Conservation (phyloP, 2,113 vertebrate genomes). For the Microcebus ravelobensis region DNA sequence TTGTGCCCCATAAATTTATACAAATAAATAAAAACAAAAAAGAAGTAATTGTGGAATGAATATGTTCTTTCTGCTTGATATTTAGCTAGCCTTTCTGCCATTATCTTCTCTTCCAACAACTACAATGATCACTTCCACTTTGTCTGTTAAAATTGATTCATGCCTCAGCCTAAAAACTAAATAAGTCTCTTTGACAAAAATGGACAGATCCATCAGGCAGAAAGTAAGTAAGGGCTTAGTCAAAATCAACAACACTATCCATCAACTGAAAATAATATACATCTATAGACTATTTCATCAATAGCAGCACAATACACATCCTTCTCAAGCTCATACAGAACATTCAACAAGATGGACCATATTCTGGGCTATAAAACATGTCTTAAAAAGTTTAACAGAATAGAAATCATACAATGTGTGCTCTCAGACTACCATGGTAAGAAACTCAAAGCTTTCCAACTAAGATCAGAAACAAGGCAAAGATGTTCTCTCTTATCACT, state of each 20-base stretch:
- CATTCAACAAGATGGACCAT: not conserved
- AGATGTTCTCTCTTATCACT: not conserved
- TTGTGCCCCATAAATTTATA: too few species aligned
- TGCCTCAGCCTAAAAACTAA: not conserved
- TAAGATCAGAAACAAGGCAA: not conserved
- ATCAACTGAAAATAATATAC: not conserved
- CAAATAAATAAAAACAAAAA: too few species aligned
- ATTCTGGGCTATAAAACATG: not conserved
- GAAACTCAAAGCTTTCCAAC: not conserved
- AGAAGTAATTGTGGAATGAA: not conserved
- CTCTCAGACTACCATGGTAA: not conserved
- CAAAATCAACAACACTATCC: not conserved
- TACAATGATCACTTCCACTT: not conserved
- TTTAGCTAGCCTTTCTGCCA: not conserved
- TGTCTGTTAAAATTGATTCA: conserved; percentile 24
- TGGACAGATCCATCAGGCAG: not conserved
- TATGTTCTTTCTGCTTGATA: not conserved
- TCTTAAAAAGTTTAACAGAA: not conserved
- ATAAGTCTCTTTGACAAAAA: not conserved
- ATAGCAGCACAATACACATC: not conserved
- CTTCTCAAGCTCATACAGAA: not conserved
- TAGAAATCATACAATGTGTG: not conserved
- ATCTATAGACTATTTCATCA: not conserved
- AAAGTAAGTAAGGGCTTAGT: not conserved
- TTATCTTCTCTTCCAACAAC: not conserved